A percentile compares a stretch with the other conserved stretches of the same genome.
phyloP scores from a whole-genome alignment of 2,888 invertebrate genomes.

The Amiota mariae region DNA sequence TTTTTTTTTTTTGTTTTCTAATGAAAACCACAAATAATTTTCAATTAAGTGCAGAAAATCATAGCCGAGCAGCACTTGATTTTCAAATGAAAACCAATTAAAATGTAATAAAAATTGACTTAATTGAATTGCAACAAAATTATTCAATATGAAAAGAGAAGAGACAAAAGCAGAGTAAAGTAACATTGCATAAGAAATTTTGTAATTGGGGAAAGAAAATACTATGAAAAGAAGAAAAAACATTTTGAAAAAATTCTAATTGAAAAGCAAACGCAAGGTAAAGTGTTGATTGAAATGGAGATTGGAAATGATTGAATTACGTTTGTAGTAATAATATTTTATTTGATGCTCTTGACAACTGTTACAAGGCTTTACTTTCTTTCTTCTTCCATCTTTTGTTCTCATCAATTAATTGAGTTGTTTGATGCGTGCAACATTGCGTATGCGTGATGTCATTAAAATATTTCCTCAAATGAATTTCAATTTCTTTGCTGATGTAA shows the following conservation, averaged over 20 bases:
- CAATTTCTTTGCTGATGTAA: not conserved
- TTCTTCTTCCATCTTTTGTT: too few relatives aligned
- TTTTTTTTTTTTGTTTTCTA: not conserved
- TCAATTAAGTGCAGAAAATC: conserved; percentile 21
- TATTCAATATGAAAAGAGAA: not conserved
- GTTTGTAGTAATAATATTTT: not conserved
- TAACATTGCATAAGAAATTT: not conserved
- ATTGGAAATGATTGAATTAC: not conserved
- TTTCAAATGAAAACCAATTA: conserved; percentile 23
- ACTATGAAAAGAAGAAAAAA: not conserved
- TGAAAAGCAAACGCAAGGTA: not conserved
- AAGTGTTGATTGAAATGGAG: too few relatives aligned
- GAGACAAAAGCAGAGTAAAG: not conserved
- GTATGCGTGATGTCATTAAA: conserved; percentile 21
- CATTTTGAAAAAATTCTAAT: not conserved
- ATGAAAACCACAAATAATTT: conserved; percentile 26
- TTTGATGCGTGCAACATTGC: conserved; percentile 1
- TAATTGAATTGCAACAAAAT: conserved; percentile 26
- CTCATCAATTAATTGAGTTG: conserved; percentile 12
- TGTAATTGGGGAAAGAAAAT: not conserved
- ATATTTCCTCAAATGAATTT: not conserved
- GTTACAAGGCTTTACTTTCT: not conserved
- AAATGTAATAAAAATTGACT: conserved; percentile 19
- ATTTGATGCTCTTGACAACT: not conserved
- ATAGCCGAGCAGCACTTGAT: not conserved